Base-by-base conservation (phyloP, 2,888 invertebrate species). In the Leptinotarsa peninsularis region DNA sequence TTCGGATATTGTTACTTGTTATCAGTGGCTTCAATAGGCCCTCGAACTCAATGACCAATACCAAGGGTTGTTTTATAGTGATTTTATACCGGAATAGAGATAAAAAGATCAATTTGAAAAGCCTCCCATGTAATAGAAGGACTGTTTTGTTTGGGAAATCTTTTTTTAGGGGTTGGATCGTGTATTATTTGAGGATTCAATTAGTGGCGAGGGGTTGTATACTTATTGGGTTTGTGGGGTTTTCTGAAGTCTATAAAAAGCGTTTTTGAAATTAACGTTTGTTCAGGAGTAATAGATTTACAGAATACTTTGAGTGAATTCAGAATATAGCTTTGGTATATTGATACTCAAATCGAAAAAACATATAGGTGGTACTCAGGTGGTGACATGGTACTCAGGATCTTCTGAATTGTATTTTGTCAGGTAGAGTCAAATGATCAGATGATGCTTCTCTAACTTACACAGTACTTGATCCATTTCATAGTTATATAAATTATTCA, bases 31-130 rank as follows among this genome's bases (percentile, higher is more conserved):
- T 76, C 79, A 72, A 79, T 79, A 69, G 79, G 73, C 77, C 71
- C 72, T 74, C 71, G 73, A 76, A 76, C 76, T 75, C 79, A 75
- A 76, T 78, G 79, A 74, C 79, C 78, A 76, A 75, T 76, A 74
- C 71, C 72, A 76, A 74, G 78, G 77, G 75, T 76, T 71, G 76
- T 76, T 79, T 79, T 78, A 78, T 78, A 76, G 76, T 76, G 79
- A 79, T 79, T 79, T 79, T 77, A 79, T 79, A 54, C 76, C 70
- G 73, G 73, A 71, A 71, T 73, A 60, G 75, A 75, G 79, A 79
- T 79, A 78, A 79, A 79, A 79, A 79, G 79, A 79, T 79, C 79
- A 76, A 79, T 79, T 76, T 72, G 60, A 76, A 79, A 77, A 75
- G 75, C 76, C 74, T 71, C 72, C 72, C 72, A 78, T 71, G 76